phyloP scores from a whole-genome alignment of 2,888 invertebrate species.

The Cepaea hortensis region DNA sequence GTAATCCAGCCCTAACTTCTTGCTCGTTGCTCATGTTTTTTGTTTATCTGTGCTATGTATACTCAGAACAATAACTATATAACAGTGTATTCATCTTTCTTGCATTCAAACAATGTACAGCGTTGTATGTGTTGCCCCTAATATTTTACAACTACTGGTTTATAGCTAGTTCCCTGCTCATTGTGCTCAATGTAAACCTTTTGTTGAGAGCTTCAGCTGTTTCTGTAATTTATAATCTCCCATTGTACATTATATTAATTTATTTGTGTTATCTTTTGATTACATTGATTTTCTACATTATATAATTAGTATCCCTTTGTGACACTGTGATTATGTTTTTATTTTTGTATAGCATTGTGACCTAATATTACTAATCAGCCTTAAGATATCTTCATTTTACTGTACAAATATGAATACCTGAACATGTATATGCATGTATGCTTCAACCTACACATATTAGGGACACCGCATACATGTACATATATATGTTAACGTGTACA shows the following conservation, averaged over 20 bases:
- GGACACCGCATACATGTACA: too few species aligned
- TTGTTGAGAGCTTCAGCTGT: slow-evolving; percentile 7
- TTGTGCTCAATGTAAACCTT: neutral
- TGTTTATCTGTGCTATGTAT: neutral
- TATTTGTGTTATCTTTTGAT: neutral
- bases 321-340: neutral
- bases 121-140: neutral
- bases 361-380: slow-evolving; percentile 13
- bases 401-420: neutral
- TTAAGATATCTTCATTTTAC: neutral
- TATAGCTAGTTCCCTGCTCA: neutral
- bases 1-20: neutral
- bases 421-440: neutral
- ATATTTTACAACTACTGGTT: neutral
- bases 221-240: neutral
- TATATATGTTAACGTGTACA: neutral
- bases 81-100: neutral
- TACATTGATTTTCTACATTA: neutral
- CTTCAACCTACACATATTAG: too few species aligned
- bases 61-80: neutral
- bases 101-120: neutral
- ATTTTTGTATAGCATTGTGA: neutral
- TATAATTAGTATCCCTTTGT: neutral
- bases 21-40: neutral
- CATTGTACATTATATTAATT: neutral